Conservation (phyloP, 2,888 invertebrate genomes). For the Acanthococcus lagerstroemiae region DNA sequence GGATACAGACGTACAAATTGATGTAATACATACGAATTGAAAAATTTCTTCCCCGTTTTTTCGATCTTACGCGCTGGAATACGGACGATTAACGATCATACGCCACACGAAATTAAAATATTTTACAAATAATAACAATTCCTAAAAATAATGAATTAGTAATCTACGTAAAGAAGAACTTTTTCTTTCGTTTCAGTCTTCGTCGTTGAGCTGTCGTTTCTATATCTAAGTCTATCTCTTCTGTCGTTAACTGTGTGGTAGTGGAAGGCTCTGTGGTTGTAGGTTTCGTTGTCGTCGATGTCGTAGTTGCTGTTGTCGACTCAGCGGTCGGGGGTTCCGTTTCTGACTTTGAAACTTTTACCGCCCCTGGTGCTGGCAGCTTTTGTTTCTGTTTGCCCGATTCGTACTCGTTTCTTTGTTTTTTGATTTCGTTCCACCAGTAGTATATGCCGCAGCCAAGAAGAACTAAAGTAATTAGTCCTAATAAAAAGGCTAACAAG, state of each 20-base stretch:
- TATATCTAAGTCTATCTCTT: conserved; percentile 12
- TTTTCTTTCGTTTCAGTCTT: conserved; percentile 16
- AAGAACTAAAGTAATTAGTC: not conserved
- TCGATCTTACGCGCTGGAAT: too few species aligned
- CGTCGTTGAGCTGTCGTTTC: conserved; percentile 12
- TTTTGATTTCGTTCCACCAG: conserved; percentile 7
- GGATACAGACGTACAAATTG: too few species aligned
- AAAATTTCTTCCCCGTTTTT: too few species aligned
- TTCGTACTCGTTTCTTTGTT: not conserved
- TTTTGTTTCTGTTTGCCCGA: not conserved
- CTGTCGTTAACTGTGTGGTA: not conserved
- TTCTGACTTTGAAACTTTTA: not conserved
- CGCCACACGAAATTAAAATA: too few species aligned
- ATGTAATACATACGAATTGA: too few species aligned
- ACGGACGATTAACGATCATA: too few species aligned
- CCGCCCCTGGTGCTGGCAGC: not conserved
- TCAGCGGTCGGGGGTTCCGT: not conserved
- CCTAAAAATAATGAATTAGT: too few species aligned
- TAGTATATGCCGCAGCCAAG: not conserved
- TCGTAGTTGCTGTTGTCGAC: not conserved
- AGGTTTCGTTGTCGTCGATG: not conserved
- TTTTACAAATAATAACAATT: too few species aligned
- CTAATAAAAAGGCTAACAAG: not conserved
- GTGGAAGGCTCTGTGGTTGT: not conserved
- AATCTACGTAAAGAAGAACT: conserved; percentile 20